Conservation (phyloP, 2,113 vertebrate species). For the Dissostichus mawsoni region DNA sequence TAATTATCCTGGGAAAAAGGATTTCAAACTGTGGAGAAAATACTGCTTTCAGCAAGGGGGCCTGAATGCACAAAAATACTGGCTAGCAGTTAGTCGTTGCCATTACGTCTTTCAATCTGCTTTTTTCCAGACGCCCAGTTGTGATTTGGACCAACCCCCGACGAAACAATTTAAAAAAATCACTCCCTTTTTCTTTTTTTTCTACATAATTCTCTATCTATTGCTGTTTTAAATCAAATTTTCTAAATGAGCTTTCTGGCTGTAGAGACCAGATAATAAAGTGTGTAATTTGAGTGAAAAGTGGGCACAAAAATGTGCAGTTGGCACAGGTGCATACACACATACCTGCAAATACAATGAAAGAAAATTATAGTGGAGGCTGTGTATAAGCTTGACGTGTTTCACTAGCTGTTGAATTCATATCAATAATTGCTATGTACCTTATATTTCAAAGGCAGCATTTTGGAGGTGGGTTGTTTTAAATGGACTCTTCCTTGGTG, state of each 20-base stretch:
- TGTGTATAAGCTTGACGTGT: constrained; percentile 36
- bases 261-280: constrained; percentile 68
- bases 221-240: constrained; percentile 73
- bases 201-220: constrained; percentile 64
- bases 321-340: constrained; percentile 50
- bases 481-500: constrained; percentile 37
- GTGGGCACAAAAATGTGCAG: constrained; percentile 31
- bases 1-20: constrained; percentile 81
- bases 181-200: constrained; percentile 2
- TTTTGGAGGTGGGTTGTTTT: constrained; percentile 32
- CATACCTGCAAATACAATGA: not conserved
- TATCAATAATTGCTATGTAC: constrained; percentile 59
- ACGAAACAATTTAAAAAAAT: constrained; percentile 67
- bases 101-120: constrained; percentile 57
- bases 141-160: constrained; percentile 63
- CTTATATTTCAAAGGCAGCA: constrained; percentile 63
- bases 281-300: constrained; percentile 71
- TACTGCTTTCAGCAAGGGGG: constrained; percentile 73
- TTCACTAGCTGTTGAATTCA: constrained; percentile 39
- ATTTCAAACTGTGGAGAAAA: constrained; percentile 80
- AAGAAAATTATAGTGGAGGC: constrained; percentile 22
- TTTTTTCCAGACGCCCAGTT: constrained; percentile 54
- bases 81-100: constrained; percentile 67
- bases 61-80: constrained; percentile 63
- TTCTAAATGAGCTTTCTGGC: constrained; percentile 76